Base-by-base conservation (phyloP, 2,113 vertebrate species). In the Ariopsis seemanni region DNA sequence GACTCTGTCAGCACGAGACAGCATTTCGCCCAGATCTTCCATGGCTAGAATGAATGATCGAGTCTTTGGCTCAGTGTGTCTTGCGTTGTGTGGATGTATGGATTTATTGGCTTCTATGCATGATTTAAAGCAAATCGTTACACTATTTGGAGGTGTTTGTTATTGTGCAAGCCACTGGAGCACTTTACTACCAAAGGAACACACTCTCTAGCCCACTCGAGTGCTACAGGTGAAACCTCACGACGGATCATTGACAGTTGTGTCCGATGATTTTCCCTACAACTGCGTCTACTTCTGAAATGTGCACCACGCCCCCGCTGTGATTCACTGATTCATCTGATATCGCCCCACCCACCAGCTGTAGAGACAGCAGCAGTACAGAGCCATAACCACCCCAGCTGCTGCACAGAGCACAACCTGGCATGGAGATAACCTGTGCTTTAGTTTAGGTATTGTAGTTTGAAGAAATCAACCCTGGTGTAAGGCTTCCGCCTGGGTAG, bases 401-500 rank as follows among this genome's bases (percentile, higher is more conserved):
- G 53, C 88, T 69, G 82, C 86, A 34, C 82, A 48, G 86, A 87
- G 27, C 18, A 30, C 88, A 86, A 53, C 53, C 85, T 62, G 80
- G 88, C 77, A 87, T 85, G 30, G 78, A 83, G 91, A 85, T 86
- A 84, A 90, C 65, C 85, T 20, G 82, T 84, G 71, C 89, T 89
- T 85, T 84, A 52, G 85, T 67, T 84, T 82, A 55, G 53, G 87
- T 91, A 91, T 90, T 88, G 83, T 84, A 58, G 88, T 88, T 90
- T 91, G 57, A 85, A 74, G 60, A 71, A 83, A 80, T 85, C 52
- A 83, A 88, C 8, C 72, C 57, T 86, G 82, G 86, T 65, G 7
- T 58, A 86, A 87, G 55, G 34, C 72, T 5, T 87, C 57, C 87
- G 85, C 80, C 62, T 86, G 67, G 50, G n/a, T 48, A 74, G 72